Evolutionary conservation across 2,113 vertebrate genomes (phyloP).

Genomic region (Prunella himalayana): DNA sequence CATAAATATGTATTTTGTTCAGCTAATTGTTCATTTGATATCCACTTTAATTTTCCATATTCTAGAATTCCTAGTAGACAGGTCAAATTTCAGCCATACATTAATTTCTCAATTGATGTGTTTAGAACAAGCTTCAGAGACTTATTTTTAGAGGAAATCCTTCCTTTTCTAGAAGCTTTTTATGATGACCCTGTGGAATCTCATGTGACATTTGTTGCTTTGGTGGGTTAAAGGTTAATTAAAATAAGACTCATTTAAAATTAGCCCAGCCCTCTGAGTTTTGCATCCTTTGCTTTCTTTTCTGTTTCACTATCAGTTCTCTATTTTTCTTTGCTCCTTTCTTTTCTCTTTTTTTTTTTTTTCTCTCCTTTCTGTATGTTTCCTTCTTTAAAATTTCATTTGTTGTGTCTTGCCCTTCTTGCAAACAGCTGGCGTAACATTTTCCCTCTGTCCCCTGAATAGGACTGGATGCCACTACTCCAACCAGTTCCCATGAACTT

Average conservation of each 20-base stretch:
- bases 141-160: background rate
- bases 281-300: slow-evolving; percentile 52
- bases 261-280: slow-evolving; percentile 26
- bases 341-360: background rate
- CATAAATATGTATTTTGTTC: background rate
- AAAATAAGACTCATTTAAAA: slow-evolving; percentile 21
- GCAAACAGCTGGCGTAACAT: slow-evolving; percentile 11
- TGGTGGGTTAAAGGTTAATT: slow-evolving; percentile 57
- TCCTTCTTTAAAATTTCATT: slow-evolving; percentile 18
- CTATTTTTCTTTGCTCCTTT: slow-evolving; percentile 33
- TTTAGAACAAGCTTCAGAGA: background rate
- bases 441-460: slow-evolving; percentile 69
- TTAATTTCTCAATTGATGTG: background rate
- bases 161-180: slow-evolving; percentile 19
- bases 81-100: slow-evolving; percentile 24
- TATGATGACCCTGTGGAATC: background rate
- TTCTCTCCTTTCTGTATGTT: background rate
- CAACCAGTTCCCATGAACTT: slow-evolving; percentile 91
- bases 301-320: slow-evolving; percentile 45
- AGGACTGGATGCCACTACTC: slow-evolving; percentile 86
- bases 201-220: slow-evolving; percentile 43
- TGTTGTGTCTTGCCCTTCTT: slow-evolving; percentile 9
- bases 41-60: background rate
- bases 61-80: slow-evolving; percentile 9
- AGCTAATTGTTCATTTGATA: background rate